These are phyloP conservation scores for Ispidina picta DNA, from an alignment of 2,797 vertebrate species.

Conservation along the genomic window DNA sequence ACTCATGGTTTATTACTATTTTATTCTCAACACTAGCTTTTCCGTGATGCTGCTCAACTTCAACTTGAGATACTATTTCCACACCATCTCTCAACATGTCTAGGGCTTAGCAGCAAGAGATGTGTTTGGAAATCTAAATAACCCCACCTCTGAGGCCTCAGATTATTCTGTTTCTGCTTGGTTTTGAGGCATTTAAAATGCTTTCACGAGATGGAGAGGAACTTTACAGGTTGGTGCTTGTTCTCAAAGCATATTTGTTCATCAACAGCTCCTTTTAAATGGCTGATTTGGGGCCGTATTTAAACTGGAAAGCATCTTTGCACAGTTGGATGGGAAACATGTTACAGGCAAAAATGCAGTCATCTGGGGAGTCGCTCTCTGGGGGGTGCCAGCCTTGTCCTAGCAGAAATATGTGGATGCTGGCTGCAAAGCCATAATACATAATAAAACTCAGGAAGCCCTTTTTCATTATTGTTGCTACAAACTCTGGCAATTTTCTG, in stretches of 20 bases:
- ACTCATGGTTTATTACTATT: slow-evolving; percentile 16
- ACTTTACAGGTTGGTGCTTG: slow-evolving; percentile 33
- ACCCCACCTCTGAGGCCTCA: neutral
- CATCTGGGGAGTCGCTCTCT: neutral
- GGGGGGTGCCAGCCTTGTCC: neutral
- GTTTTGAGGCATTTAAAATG: neutral
- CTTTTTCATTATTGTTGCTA: neutral
- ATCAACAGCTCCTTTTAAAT: neutral
- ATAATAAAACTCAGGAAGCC: slow-evolving; percentile 13
- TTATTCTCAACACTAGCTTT: neutral
- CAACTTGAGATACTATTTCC: neutral
- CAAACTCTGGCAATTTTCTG: neutral
- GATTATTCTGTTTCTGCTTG: neutral
- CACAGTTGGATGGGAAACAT: neutral
- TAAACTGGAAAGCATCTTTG: neutral
- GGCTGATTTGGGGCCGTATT: neutral
- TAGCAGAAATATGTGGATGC: neutral
- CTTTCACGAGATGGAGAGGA: neutral
- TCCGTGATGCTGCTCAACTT: neutral
- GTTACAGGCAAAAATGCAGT: neutral
- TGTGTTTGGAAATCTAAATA: neutral
- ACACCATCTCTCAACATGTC: neutral
- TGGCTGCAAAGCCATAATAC: neutral
- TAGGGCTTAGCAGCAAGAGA: neutral
- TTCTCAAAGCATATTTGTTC: neutral